phyloP scores from a whole-genome alignment of 1,140 invertebrate genomes.

The Polypedilum pembai region DNA sequence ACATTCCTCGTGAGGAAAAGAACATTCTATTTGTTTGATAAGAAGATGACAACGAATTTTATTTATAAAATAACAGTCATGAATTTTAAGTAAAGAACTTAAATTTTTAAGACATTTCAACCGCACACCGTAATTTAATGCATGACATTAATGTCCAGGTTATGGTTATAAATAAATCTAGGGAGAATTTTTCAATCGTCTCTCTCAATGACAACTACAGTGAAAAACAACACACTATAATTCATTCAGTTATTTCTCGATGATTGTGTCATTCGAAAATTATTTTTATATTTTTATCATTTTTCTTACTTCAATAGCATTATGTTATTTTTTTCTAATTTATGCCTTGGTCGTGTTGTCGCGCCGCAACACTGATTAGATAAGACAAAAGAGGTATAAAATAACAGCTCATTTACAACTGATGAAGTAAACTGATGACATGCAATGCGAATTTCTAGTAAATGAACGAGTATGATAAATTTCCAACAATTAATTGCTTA shows the following conservation, averaged over 20 bases:
- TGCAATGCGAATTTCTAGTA: neutral
- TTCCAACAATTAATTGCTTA: constrained; percentile 18
- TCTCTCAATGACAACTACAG: no score
- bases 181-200: neutral
- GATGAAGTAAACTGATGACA: neutral
- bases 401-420: constrained; percentile 12
- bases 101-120: neutral
- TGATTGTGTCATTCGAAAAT: neutral
- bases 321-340: neutral
- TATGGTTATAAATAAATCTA: neutral
- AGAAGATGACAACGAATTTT: neutral
- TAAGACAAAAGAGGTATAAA: neutral
- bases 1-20: neutral
- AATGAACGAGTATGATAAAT: neutral
- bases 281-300: neutral
- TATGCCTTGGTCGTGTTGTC: constrained; percentile 1
- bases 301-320: neutral
- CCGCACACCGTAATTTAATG: neutral
- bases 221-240: neutral
- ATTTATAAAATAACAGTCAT: constrained; percentile 2
- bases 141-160: constrained; percentile 3
- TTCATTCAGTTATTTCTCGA: neutral
- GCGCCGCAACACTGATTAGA: neutral
- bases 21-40: neutral
- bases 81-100: neutral